These are phyloP conservation scores for Pipistrellus nathusii DNA, from an alignment of 2,797 vertebrate genomes.

Conservation along the genomic window DNA sequence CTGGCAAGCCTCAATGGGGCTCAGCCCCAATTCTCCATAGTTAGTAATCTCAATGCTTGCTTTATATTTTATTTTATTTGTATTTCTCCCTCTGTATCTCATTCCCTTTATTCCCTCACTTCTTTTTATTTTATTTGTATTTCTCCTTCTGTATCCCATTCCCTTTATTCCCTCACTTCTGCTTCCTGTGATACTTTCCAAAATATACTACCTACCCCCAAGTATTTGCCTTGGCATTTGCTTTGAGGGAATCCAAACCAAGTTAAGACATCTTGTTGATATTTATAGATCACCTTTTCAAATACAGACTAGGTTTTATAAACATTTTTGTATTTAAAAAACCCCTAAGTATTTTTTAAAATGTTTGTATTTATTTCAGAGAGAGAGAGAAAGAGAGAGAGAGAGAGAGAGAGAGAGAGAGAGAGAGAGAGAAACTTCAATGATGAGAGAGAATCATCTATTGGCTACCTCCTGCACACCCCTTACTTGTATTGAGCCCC, in stretches of 20 bases:
- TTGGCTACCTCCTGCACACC: no score
- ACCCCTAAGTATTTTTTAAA: neutral
- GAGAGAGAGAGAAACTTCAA: no score
- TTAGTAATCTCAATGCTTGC: neutral
- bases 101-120: neutral
- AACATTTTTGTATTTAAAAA: slow-evolving; percentile 36
- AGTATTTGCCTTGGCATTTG: neutral
- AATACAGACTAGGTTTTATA: slow-evolving; percentile 66
- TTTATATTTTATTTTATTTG: neutral
- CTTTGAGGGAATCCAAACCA: slow-evolving; percentile 17
- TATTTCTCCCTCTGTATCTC: neutral
- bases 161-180: neutral
- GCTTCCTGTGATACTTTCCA: neutral
- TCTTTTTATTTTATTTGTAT: neutral
- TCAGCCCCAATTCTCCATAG: neutral
- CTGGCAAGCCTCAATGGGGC: neutral
- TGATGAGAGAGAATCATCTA: no score
- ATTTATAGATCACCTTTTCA: slow-evolving; percentile 72
- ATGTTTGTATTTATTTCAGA: no score
- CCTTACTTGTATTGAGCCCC: no score
- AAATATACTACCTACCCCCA: neutral
- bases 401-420: no score
- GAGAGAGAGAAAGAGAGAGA: no score
- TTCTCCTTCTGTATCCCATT: neutral
- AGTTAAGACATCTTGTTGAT: slow-evolving; percentile 13